phyloP scores from a whole-genome alignment of 2,113 vertebrate genomes.

The Tichodroma muraria region DNA sequence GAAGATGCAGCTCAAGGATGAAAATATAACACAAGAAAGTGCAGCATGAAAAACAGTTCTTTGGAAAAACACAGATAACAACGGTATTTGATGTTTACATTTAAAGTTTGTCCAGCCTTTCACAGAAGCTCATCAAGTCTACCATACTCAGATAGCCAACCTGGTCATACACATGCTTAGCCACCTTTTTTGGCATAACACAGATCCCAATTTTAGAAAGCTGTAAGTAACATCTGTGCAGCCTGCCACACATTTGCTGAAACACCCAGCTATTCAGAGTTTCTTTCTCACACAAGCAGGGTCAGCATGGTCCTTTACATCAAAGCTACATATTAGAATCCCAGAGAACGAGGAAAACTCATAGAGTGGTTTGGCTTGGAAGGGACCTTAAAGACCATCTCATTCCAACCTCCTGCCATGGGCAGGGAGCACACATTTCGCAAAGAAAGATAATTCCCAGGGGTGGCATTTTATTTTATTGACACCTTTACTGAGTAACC shows the following conservation, averaged over 20 bases:
- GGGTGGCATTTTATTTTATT: not conserved
- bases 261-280: not conserved
- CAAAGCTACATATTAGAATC: not conserved
- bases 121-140: not conserved
- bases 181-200: not conserved
- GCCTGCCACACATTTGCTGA: not conserved
- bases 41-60: not conserved
- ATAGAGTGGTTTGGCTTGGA: not conserved
- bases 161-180: fast-evolving
- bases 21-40: not conserved
- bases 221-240: not conserved
- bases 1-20: not conserved
- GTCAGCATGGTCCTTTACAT: not conserved
- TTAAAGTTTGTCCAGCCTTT: not conserved
- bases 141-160: not conserved
- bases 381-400: not conserved
- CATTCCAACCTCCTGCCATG: not conserved
- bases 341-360: not conserved
- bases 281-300: not conserved
- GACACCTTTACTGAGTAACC: not conserved
- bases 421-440: not conserved
- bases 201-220: not conserved
- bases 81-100: not conserved
- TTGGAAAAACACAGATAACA: not conserved
- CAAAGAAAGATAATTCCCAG: not conserved